Conservation (phyloP, 2,888 invertebrate species). For the Eupithecia centaureata region DNA sequence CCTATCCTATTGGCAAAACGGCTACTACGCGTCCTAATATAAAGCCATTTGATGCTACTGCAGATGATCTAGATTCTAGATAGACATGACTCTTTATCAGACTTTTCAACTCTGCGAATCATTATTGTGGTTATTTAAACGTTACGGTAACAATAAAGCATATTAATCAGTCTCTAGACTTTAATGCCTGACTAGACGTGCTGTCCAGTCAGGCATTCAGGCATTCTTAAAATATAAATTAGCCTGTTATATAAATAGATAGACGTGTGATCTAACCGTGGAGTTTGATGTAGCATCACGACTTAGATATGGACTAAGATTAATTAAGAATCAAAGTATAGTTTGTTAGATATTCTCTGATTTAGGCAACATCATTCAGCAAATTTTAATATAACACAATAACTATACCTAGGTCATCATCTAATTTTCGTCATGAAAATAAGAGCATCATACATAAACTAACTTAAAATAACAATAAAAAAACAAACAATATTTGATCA, state of each 20-base stretch:
- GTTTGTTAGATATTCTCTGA: background rate
- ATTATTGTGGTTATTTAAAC: background rate
- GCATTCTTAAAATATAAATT: background rate
- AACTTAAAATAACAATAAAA: no score
- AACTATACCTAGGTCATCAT: no score
- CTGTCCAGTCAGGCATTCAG: no score
- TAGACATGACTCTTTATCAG: background rate
- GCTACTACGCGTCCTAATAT: no score
- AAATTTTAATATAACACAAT: background rate
- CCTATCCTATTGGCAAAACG: no score
- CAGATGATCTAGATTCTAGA: background rate
- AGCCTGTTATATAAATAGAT: background rate
- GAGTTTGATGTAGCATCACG: background rate
- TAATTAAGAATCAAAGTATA: background rate
- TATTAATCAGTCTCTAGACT: constrained; percentile 7
- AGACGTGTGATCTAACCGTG: background rate
- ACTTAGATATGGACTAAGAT: background rate
- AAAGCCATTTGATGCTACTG: background rate
- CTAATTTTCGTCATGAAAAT: no score
- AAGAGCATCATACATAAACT: no score
- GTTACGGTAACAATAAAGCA: background rate
- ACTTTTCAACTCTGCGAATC: background rate
- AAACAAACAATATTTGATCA: no score
- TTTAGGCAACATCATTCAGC: background rate
- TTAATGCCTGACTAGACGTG: background rate